Evolutionary conservation across 2,113 vertebrate species (phyloP).

Genomic region (Tetrax tetrax): DNA sequence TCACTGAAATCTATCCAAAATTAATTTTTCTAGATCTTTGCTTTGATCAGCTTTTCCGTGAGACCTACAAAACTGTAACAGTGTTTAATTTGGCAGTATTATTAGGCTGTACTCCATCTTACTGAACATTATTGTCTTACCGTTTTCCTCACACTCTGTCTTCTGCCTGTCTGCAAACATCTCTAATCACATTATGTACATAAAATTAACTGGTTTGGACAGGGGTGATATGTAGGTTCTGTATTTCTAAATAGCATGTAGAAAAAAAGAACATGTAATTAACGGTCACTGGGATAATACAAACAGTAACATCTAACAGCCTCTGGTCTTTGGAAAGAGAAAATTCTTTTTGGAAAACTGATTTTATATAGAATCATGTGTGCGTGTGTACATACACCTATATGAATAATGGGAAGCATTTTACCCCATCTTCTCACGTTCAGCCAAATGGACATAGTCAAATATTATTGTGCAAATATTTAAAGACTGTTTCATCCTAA

Average conservation of each 20-base stretch:
- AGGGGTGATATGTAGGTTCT: background rate
- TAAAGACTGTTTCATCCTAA: background rate
- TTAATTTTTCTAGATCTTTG: conserved; percentile 35
- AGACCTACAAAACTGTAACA: background rate
- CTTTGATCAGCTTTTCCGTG: conserved; percentile 24
- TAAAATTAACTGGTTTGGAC: background rate
- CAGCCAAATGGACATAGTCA: background rate
- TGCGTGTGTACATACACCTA: background rate
- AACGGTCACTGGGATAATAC: background rate
- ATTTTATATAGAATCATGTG: background rate
- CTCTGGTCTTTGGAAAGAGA: background rate
- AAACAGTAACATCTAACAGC: background rate
- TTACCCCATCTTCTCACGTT: background rate
- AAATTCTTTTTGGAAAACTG: background rate
- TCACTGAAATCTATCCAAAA: conserved; percentile 30
- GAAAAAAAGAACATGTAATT: background rate
- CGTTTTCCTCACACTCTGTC: background rate
- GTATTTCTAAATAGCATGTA: background rate
- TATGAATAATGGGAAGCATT: background rate
- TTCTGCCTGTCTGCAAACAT: background rate
- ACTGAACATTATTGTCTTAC: background rate
- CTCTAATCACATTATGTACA: background rate
- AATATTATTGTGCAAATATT: conserved; percentile 26
- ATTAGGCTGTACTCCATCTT: background rate
- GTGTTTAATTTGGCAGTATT: background rate